A percentile compares a stretch with the other conserved stretches of the same genome.
Conservation (phyloP, 2,888 invertebrate species). For the Arrhopalites spinosus region DNA sequence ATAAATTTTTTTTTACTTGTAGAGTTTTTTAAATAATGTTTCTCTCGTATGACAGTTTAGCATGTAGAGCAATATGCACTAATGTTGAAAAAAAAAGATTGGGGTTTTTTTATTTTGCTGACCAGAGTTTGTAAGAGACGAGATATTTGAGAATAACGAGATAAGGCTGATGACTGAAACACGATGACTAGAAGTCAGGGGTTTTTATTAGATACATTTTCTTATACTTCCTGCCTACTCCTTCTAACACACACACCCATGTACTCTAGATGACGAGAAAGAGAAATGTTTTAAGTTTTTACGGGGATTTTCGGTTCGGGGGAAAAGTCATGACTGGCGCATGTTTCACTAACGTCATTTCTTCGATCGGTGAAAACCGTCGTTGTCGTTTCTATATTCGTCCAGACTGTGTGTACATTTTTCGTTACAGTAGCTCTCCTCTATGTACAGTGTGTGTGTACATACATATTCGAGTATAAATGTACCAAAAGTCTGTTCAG, state of each 20-base stretch:
- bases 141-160: not conserved
- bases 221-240: not conserved
- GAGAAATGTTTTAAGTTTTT: not conserved
- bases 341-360: conserved; percentile 20
- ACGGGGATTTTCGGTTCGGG: conserved; percentile 19
- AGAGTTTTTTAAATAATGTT: too few relatives aligned
- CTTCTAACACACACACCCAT: conserved; percentile 2
- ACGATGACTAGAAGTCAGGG: not conserved
- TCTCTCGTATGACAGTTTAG: too few relatives aligned
- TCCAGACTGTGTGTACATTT: not conserved
- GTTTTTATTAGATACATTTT: not conserved
- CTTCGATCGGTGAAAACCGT: conserved; percentile 18
- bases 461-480: not conserved
- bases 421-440: not conserved
- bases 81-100: too few relatives aligned
- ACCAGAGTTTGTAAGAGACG: too few relatives aligned
- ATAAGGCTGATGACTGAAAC: not conserved
- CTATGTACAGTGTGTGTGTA: not conserved
- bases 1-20: too few relatives aligned
- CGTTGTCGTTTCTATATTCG: not conserved
- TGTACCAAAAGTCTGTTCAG: too few relatives aligned
- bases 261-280: not conserved
- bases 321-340: not conserved
- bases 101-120: too few relatives aligned
- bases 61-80: too few relatives aligned